phyloP scores from a whole-genome alignment of 1,140 invertebrate genomes.

The Aphis gossypii region DNA sequence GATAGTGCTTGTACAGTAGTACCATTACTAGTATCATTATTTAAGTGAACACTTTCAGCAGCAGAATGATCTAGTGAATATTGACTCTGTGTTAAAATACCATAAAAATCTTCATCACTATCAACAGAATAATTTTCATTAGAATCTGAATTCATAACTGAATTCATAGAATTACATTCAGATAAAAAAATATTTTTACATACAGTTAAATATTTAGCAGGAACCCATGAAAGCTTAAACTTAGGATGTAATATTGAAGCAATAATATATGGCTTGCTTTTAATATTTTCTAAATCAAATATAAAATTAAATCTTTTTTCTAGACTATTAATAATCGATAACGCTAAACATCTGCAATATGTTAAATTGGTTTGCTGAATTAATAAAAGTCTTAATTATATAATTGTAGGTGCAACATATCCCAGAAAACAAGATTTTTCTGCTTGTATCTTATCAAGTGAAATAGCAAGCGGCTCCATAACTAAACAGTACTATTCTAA shows the following conservation, averaged over 20 bases:
- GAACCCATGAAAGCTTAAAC: background rate
- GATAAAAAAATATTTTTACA: background rate
- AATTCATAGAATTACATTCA: background rate
- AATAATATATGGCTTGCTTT: background rate
- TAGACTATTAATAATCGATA: background rate
- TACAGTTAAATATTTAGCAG: background rate
- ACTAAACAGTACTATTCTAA: no score
- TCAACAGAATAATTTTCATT: background rate
- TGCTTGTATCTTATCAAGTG: no score
- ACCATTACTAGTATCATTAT: background rate
- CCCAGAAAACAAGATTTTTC: no score
- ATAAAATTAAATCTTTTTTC: background rate
- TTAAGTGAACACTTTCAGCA: background rate
- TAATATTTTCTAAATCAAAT: background rate
- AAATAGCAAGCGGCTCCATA: no score
- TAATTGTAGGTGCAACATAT: no score
- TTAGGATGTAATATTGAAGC: background rate
- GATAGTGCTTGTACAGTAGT: background rate
- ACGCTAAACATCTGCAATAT: no score
- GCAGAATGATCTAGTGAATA: background rate
- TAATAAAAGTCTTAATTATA: no score
- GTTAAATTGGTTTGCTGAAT: no score
- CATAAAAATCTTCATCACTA: background rate
- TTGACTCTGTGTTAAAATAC: background rate
- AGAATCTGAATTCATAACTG: background rate